Evolutionary conservation across 2,888 invertebrate species (phyloP), one percentile per base, ranked within the genome.

Genomic region (Drosophila kuntzei): DNA sequence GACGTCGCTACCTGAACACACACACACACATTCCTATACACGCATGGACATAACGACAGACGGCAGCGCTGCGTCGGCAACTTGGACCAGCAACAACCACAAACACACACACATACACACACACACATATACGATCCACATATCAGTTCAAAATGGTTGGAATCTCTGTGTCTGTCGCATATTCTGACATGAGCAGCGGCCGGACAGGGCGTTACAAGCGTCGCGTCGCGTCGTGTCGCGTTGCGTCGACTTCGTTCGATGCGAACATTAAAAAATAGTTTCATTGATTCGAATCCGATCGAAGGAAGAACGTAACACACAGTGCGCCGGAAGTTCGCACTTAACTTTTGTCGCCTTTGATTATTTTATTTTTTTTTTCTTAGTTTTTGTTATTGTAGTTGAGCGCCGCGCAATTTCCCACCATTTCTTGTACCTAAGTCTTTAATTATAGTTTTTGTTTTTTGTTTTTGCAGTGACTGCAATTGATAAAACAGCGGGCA

Each of bases 81-180:
- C 74, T 79, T 79, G 76, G 76, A 82, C 73, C 79, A 76, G 49
- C 41, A 27, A 22, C 36, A 37, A 41, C 39, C 22, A 37, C 39
- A 39, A 18, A 53, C 37, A 53, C 29, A 39, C 41, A 47, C 34
- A 49, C 41, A 58, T 18, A 58, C 43, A 46, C 4, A 29, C 53
- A 14, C 41, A 53, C 47, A 29, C 77, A n/a, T n/a, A n/a, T n/a
- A n/a, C n/a, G n/a, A n/a, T n/a, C n/a, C n/a, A n/a, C n/a, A 75
- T 82, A 81, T 85, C 85, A 73, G 78, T 83, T 86, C 83, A 84
- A 84, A 84, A 84, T 84, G 83, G 83, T 84, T 84, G 83, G 83
- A 84, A 84, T 84, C 83, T 83, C 76, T 64, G 65, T 43, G 68
- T 62, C 83, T 83, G 83, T 83, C 83, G 83, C 83, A 74, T 71